A percentile compares a stretch with the other conserved stretches of the same genome.
phyloP scores from a whole-genome alignment of 2,113 vertebrate genomes.

The Parotia lawesii region DNA sequence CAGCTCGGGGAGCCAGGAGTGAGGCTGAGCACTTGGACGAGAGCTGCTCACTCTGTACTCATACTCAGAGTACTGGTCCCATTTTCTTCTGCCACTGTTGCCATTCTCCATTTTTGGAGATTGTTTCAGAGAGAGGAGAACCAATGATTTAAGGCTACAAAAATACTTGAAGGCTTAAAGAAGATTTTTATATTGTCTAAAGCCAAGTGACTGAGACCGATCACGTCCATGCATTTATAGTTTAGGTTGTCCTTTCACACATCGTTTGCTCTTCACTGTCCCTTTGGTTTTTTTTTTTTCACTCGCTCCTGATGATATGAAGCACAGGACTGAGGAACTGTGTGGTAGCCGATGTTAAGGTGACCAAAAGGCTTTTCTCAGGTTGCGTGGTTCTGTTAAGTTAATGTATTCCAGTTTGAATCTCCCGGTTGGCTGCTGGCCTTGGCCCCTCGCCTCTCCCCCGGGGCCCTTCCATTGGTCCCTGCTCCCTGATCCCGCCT shows the following conservation, averaged over 20 bases:
- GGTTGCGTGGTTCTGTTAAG: no score
- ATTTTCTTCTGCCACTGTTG: neutral
- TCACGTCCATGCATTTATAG: neutral
- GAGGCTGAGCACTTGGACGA: fast-evolving
- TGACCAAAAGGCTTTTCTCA: no score
- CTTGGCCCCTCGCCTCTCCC: no score
- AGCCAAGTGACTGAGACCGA: neutral
- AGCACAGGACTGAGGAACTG: neutral
- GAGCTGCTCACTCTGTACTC: neutral
- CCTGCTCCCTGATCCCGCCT: no score
- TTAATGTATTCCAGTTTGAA: no score
- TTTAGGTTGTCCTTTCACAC: neutral
- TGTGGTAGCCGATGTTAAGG: no score
- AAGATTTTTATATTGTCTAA: neutral
- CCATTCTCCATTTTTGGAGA: neutral
- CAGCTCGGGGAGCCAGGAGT: neutral
- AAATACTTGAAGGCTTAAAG: neutral
- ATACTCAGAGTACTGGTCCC: neutral
- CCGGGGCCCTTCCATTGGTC: no score
- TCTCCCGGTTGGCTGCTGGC: no score
- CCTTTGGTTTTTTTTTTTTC: neutral
- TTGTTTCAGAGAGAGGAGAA: neutral
- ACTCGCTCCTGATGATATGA: neutral
- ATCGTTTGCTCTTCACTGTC: neutral
- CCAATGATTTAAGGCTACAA: neutral